phyloP scores from a whole-genome alignment of 2,797 vertebrate genomes.

The Xerus rutilus region DNA sequence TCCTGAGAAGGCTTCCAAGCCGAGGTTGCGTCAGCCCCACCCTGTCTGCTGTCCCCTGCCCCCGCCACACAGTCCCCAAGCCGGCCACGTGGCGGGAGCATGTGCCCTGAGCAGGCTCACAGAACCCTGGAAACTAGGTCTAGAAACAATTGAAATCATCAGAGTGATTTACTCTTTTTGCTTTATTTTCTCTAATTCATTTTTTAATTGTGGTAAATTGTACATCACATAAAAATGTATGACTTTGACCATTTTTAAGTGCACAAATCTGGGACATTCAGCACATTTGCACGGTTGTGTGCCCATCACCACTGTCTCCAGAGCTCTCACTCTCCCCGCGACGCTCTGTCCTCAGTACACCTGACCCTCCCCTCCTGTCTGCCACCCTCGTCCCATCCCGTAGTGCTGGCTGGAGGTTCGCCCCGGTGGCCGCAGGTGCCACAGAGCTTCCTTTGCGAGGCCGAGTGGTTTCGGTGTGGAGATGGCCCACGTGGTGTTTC shows the following conservation, averaged over 20 bases:
- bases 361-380: fast-evolving
- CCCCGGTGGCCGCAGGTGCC: too few relatives aligned
- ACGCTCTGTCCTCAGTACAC: neutral
- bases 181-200: neutral
- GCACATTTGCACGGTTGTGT: fast-evolving
- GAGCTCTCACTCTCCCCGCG: neutral
- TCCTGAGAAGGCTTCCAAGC: neutral
- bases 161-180: neutral
- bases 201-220: neutral
- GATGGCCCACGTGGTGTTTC: fast-evolving
- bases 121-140: neutral
- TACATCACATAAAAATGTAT: fast-evolving
- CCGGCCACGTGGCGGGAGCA: fast-evolving
- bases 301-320: neutral
- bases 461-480: fast-evolving
- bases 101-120: neutral
- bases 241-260: neutral
- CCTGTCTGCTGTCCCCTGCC: neutral
- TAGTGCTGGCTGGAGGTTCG: too few relatives aligned
- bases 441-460: neutral
- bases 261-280: fast-evolving
- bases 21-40: fast-evolving
- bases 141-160: neutral
- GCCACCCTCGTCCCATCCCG: too few relatives aligned
- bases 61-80: neutral